Base-by-base conservation (phyloP, 2,888 invertebrate genomes). In the Zele albiditarsus region DNA sequence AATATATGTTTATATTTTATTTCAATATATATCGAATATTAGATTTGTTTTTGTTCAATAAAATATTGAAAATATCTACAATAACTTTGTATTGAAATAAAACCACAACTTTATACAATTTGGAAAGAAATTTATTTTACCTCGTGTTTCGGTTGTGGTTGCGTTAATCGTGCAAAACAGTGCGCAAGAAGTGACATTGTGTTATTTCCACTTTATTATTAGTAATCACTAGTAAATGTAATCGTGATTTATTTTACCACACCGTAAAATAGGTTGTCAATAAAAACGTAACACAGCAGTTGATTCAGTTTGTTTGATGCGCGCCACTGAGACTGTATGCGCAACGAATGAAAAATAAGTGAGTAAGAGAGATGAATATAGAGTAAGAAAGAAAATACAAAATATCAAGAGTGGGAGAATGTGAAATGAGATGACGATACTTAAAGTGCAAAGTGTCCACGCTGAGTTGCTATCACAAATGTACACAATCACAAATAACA, bases 101-200 rank as follows among this genome's bases (percentile, higher is more conserved):
- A 16, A n/a, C n/a, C 3, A 46, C 4, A n/a, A n/a, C 46, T 46
- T 46, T 46, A 6, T 46, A 20, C 20, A 42, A 25, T 38, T 8
- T 31, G 14, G 46, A 62, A 16, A 62, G 42, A 49, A 23, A 49
- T 53, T 33, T 53, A 66, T 65, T 60, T 80, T 80, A 82, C 82
- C 82, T 82, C 82, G 20, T 80, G 77, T 74, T 80, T 80, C 16
- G 75, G 49, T 14, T 77, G 67, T 46, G 71, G 65, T 23, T 78
- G 74, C 27, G 78, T 79, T 75, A 81, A 76, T 77, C 78, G 79
- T 31, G 79, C 77, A 75, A 81, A 80, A 78, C 79, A 80, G 76
- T 80, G 78, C 70, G 79, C 78, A 33, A 81, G 76, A 63, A 80
- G 78, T 72, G 79, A 77, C 67, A 79, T 79, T 73, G 78, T 80